Conservation (phyloP, 2,888 invertebrate species). For the Camponotus fellah region DNA sequence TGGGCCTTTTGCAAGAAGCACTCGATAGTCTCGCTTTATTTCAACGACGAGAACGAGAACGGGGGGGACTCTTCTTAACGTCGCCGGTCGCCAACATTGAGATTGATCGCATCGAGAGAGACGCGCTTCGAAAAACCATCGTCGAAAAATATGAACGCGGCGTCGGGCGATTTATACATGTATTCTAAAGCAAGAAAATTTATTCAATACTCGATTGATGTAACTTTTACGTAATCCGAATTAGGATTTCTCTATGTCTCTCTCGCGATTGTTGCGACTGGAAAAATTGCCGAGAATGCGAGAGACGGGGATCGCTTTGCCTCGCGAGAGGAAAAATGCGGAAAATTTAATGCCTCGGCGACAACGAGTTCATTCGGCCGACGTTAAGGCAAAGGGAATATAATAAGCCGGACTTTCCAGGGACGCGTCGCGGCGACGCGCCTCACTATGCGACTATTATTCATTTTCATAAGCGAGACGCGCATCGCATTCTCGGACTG, state of each 20-base stretch:
- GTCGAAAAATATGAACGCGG: too few relatives aligned
- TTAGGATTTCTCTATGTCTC: slow-evolving; percentile 13
- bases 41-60: slow-evolving; percentile 84
- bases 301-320: background rate
- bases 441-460: slow-evolving; percentile 28
- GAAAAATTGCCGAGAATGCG: slow-evolving; percentile 29
- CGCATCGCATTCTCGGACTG: slow-evolving; percentile 31
- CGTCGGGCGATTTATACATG: background rate
- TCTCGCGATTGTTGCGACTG: slow-evolving; percentile 20
- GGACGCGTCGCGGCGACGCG: slow-evolving; percentile 15
- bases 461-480: background rate
- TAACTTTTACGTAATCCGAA: background rate
- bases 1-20: slow-evolving; percentile 94
- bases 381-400: slow-evolving; percentile 48
- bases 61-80: slow-evolving; percentile 43
- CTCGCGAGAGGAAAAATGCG: slow-evolving; percentile 34
- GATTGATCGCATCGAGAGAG: too few relatives aligned
- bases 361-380: slow-evolving; percentile 43
- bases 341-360: slow-evolving; percentile 37
- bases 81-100: background rate
- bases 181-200: too few relatives aligned
- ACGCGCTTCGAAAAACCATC: too few relatives aligned
- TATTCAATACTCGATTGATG: too few relatives aligned
- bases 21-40: slow-evolving; percentile 90
- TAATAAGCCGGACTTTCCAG: slow-evolving; percentile 30